Conservation (phyloP, 2,888 invertebrate species). For the Stenoptilia bipunctidactyla region DNA sequence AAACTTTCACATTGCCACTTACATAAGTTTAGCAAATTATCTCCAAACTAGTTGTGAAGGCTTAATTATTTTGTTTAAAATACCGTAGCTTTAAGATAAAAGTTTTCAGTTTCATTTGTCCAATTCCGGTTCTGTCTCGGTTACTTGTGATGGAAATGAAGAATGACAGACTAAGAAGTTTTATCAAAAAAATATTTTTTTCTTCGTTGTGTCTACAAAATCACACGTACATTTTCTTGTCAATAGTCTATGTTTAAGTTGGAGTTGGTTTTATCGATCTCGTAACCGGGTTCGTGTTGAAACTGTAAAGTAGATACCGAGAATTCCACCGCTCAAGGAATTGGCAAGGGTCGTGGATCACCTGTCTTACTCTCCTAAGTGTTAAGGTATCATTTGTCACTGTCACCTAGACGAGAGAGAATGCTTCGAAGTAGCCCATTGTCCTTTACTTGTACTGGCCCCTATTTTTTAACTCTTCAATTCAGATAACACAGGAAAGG, state of each 20-base stretch:
- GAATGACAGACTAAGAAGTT: too few species aligned
- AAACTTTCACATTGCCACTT: not conserved
- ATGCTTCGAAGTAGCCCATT: slow-evolving; percentile 35
- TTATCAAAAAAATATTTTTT: too few species aligned
- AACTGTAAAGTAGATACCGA: slow-evolving; percentile 21
- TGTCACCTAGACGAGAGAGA: slow-evolving; percentile 33
- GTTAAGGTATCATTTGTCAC: slow-evolving; percentile 45
- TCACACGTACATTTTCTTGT: too few species aligned
- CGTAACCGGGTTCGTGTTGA: slow-evolving; percentile 18
- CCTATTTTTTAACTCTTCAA: not conserved
- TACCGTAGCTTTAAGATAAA: too few species aligned
- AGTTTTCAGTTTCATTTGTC: too few species aligned
- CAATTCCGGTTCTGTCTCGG: too few species aligned
- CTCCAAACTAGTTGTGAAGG: too few species aligned
- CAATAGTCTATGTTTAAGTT: too few species aligned
- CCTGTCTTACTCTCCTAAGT: slow-evolving; percentile 51
- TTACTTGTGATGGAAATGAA: too few species aligned
- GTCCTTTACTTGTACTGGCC: slow-evolving; percentile 18
- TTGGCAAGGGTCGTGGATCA: slow-evolving; percentile 47
- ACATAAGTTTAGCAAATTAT: not conserved
- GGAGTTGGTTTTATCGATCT: too few species aligned
- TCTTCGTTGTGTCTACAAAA: too few species aligned
- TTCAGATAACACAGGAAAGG: not conserved
- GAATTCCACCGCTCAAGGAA: slow-evolving; percentile 31
- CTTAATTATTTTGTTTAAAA: too few species aligned